Conservation (phyloP, 2,113 vertebrate species). For the Hystrix brachyura region DNA sequence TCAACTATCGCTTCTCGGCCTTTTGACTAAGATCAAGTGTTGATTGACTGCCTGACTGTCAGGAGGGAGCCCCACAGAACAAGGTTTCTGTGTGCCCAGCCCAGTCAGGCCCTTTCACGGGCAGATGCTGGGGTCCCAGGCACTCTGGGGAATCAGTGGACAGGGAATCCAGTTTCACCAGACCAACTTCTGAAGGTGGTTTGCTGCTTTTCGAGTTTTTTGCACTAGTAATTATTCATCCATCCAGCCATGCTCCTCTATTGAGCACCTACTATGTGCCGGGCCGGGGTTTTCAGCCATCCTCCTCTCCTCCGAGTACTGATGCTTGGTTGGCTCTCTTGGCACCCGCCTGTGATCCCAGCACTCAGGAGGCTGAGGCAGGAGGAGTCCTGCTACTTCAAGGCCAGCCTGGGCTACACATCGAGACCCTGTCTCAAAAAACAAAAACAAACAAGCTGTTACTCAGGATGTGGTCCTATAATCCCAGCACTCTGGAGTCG, state of each 20-base stretch:
- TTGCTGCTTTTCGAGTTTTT: not conserved
- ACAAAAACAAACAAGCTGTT: not conserved
- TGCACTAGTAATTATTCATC: not conserved
- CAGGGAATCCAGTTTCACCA: not conserved
- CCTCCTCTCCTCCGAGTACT: not conserved
- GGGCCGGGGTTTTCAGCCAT: not conserved
- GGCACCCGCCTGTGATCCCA: not conserved
- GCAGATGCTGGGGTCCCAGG: not conserved
- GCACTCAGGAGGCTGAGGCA: not conserved
- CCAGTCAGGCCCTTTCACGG: not conserved
- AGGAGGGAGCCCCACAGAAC: not conserved
- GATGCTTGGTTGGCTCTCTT: not conserved
- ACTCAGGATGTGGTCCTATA: not conserved
- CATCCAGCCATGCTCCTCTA: not conserved
- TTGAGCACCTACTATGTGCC: not conserved
- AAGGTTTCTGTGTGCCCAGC: not conserved
- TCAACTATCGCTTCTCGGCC: not conserved
- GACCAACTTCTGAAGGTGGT: not conserved
- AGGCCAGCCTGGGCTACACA: not conserved
- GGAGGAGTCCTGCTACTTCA: not conserved
- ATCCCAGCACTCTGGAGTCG: not conserved
- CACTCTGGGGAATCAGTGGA: not conserved
- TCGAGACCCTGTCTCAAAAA: not conserved
- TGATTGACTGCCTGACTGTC: not conserved
- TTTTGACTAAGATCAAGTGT: too few relatives aligned